Evolutionary conservation across 1,140 invertebrate species (phyloP), one percentile per base, ranked within the genome.

Genomic region (Atta colombica): DNA sequence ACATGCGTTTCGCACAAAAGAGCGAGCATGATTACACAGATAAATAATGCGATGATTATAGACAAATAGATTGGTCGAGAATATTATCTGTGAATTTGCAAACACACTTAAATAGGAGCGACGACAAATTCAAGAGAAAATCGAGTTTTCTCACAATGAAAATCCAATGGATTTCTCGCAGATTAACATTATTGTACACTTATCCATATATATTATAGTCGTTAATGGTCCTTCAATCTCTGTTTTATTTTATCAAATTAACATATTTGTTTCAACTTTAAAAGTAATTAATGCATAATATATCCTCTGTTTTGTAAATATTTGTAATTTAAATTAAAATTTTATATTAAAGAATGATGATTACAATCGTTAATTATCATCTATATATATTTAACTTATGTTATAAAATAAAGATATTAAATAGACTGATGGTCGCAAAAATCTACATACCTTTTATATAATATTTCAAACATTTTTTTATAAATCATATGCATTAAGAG

Each of bases 11-110:
- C 21, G 72, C 39, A 39, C 39, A 35, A 55, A 51, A 51, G 7
- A 90, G 81, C 49, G 45, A 66, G 81, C 65, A 35, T 81, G 74
- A 51, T 75, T 75, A 84, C 25, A 82, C 25, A 39, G 80, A 81
- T 55, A 81, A 49, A 81, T 18, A 82, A 75, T 74, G 69, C 25
- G 55, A 71, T 87, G 69, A 84, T 80, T 92, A 88, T 93, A 93
- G 94, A 94, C 93, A 94, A 93, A 89, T 90, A 94, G 94, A 94
- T 94, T 95, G 94, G 93, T 94, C 93, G 88, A 84, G 80, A 94
- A 91, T 92, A 91, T 92, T 84, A 91, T 92, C 81, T 72, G 89
- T 65, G 39, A 77, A 77, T 60, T 53, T 21, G 55, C 18, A 88
- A 85, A 82, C 74, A 82, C 81, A 82, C 61, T 86, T 86, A 81